Evolutionary conservation across 2,113 vertebrate genomes (phyloP).

Genomic region (Megaceryle maxima): DNA sequence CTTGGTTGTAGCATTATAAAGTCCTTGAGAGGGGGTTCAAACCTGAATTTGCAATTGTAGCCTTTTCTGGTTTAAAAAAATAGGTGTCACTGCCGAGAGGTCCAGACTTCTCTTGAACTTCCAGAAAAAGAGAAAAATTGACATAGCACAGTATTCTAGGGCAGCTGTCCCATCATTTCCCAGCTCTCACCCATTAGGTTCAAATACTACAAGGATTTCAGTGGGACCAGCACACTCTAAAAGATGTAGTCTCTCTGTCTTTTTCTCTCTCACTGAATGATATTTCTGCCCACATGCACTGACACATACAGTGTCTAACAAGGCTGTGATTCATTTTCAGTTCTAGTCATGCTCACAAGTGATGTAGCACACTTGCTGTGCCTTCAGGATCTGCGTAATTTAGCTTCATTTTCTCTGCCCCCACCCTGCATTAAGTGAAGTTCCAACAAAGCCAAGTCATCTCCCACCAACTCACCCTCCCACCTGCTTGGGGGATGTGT

Average conservation of each 20-base stretch:
- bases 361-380: slow-evolving; percentile 44
- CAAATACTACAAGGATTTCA: neutral
- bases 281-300: slow-evolving; percentile 70
- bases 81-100: neutral
- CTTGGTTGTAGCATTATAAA: slow-evolving; percentile 30
- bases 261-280: slow-evolving; percentile 39
- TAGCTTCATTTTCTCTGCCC: slow-evolving; percentile 48
- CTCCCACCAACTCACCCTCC: slow-evolving; percentile 65
- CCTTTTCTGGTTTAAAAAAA: slow-evolving; percentile 40
- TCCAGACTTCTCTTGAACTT: neutral
- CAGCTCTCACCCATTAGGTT: neutral
- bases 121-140: neutral
- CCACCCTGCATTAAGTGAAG: slow-evolving; percentile 20
- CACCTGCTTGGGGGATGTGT: slow-evolving; percentile 42
- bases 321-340: slow-evolving; percentile 71
- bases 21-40: neutral
- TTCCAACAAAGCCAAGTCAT: slow-evolving; percentile 63
- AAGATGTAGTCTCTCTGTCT: slow-evolving; percentile 34
- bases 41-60: neutral
- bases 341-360: slow-evolving; percentile 63
- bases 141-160: neutral
- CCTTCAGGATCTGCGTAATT: slow-evolving; percentile 46
- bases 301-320: slow-evolving; percentile 71
- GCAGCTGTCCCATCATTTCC: neutral
- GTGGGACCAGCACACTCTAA: slow-evolving; percentile 12